Conservation (phyloP, 2,888 invertebrate species). For the Junonia oenone region DNA sequence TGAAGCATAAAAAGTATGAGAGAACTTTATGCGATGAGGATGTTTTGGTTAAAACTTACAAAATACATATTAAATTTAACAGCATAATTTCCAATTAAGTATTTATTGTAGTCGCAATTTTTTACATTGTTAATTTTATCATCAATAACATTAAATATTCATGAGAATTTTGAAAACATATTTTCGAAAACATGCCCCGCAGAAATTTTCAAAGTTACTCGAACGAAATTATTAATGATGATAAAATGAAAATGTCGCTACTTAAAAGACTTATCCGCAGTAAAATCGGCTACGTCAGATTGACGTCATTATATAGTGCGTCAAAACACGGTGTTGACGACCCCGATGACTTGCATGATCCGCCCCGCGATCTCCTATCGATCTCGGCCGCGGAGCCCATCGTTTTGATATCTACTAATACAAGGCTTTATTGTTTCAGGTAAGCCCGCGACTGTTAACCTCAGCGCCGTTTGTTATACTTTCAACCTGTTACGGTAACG, state of each 20-base stretch:
- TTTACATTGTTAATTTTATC: too few relatives aligned
- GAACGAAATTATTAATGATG: constrained; percentile 15
- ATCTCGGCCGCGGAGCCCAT: constrained; percentile 37
- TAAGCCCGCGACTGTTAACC: constrained; percentile 33
- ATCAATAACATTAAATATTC: too few relatives aligned
- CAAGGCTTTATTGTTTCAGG: constrained; percentile 48
- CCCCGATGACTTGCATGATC: constrained; percentile 67
- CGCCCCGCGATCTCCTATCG: constrained; percentile 52
- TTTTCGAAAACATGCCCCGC: not conserved
- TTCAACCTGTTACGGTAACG: not conserved
- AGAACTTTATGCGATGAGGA: not conserved
- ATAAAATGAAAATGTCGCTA: constrained; percentile 22
- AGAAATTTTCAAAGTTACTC: not conserved
- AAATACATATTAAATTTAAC: not conserved
- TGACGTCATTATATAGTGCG: constrained; percentile 54
- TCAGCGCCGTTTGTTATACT: not conserved
- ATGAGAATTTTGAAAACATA: too few relatives aligned
- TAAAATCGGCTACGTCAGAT: constrained; percentile 36
- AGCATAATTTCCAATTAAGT: not conserved
- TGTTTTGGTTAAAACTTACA: not conserved
- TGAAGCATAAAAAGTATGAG: not conserved
- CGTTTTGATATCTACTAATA: constrained; percentile 10
- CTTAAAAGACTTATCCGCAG: constrained; percentile 33
- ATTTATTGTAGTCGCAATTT: too few relatives aligned
- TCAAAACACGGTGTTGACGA: constrained; percentile 67